phyloP scores from a whole-genome alignment of 1,140 invertebrate species.

The Listronotus oregonensis region DNA sequence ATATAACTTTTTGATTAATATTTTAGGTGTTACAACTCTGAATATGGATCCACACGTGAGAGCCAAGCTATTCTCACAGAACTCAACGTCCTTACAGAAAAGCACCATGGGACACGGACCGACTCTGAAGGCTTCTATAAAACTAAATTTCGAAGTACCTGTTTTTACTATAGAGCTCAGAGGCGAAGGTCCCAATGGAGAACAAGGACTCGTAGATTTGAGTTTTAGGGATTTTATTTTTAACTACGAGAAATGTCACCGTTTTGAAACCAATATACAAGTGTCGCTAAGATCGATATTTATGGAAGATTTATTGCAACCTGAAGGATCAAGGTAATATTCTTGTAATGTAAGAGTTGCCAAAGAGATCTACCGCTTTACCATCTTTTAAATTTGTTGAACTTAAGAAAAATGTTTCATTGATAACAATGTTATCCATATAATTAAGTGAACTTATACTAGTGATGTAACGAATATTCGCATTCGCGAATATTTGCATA shows the following conservation, averaged over 20 bases:
- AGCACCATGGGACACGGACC: neutral
- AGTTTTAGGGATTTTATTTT: conserved; percentile 82
- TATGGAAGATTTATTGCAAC: conserved; percentile 86
- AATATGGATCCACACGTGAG: conserved; percentile 65
- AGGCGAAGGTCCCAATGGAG: conserved; percentile 65
- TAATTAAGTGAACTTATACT: too few species aligned
- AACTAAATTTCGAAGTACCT: conserved; percentile 65
- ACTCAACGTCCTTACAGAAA: conserved; percentile 21
- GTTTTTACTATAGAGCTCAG: conserved; percentile 74
- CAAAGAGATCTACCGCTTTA: too few species aligned
- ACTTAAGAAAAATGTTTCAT: too few species aligned
- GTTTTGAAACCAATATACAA: conserved; percentile 71
- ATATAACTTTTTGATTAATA: too few species aligned
- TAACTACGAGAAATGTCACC: conserved; percentile 70
- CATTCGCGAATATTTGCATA: too few species aligned
- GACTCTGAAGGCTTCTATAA: conserved; percentile 32
- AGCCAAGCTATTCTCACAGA: conserved; percentile 57
- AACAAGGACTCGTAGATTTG: conserved; percentile 77
- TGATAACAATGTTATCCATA: too few species aligned
- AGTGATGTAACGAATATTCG: too few species aligned
- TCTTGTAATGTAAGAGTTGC: too few species aligned
- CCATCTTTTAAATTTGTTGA: too few species aligned
- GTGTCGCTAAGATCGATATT: conserved; percentile 80
- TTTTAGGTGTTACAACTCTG: conserved; percentile 58
- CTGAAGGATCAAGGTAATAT: conserved; percentile 63